Conservation (phyloP, 2,797 vertebrate genomes). For the Calcarius lapponicus region DNA sequence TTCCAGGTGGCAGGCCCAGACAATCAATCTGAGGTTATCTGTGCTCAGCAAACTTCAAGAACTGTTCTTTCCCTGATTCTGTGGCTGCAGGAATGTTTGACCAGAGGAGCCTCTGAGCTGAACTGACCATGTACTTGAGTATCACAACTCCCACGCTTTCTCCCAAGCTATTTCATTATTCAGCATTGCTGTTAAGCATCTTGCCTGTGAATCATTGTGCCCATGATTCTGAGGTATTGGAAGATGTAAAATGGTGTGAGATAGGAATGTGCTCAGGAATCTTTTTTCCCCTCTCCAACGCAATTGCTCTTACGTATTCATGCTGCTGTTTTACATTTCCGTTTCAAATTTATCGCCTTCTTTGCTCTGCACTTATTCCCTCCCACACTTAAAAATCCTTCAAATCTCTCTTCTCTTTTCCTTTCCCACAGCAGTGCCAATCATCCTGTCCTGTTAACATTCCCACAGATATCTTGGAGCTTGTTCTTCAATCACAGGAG, state of each 20-base stretch:
- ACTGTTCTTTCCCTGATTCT: not conserved
- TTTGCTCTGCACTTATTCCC: constrained; percentile 1
- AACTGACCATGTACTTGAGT: not conserved
- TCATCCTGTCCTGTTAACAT: not conserved
- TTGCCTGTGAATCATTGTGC: not conserved
- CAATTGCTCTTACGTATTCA: not conserved
- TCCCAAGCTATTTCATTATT: not conserved
- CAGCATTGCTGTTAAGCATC: not conserved
- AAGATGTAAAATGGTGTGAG: not conserved
- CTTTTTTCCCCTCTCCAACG: not conserved
- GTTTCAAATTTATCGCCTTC: not conserved
- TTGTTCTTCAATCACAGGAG: not conserved
- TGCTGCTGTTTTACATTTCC: not conserved
- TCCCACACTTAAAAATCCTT: not conserved
- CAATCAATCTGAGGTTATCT: not conserved
- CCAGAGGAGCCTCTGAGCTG: not conserved
- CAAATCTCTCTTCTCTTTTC: not conserved
- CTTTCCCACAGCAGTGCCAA: not conserved
- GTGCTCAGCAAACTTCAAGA: not conserved
- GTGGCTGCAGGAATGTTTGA: not conserved
- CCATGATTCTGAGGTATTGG: not conserved
- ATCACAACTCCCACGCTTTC: not conserved
- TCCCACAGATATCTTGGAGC: not conserved
- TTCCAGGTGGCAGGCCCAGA: not conserved
- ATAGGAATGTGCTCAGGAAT: not conserved